Percentiles rank a stretch among this genome's conserved stretches.
Evolutionary conservation across 2,113 vertebrate species (phyloP).

Genomic region (Panthera leo): DNA sequence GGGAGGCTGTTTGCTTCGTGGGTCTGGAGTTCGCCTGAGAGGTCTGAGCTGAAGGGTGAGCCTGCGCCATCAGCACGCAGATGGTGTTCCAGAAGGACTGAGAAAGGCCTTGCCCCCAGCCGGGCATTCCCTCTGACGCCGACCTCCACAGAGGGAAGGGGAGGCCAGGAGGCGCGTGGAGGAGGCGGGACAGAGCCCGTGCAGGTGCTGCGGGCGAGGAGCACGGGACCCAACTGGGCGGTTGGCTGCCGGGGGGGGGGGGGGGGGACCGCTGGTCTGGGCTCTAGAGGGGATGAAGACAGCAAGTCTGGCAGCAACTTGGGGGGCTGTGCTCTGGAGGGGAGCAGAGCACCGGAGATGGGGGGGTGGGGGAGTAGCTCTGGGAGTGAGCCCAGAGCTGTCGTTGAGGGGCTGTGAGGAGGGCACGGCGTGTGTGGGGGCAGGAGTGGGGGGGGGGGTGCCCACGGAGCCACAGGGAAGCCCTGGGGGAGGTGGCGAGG

Average conservation of each 20-base stretch:
- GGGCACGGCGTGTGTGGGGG: background rate
- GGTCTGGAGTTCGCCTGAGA: background rate
- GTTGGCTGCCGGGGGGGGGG: background rate
- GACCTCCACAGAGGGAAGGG: background rate
- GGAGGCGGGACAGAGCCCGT: background rate
- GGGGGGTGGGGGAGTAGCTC: background rate
- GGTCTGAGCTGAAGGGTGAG: background rate
- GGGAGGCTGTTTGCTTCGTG: accelerated
- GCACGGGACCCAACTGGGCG: background rate
- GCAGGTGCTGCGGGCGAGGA: background rate
- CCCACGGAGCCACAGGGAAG: background rate
- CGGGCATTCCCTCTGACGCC: background rate
- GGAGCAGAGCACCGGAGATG: too few species aligned
- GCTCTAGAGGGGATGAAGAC: background rate
- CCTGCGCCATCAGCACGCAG: background rate
- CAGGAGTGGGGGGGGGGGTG: background rate
- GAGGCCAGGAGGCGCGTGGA: background rate
- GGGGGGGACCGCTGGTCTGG: accelerated
- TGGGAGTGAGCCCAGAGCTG: background rate
- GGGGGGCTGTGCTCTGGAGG: background rate
- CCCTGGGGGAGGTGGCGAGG: background rate
- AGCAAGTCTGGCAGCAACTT: background rate
- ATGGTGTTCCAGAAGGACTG: accelerated
- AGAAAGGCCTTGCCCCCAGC: background rate
- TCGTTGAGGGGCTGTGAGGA: too few species aligned